Evolutionary conservation across 2,797 vertebrate genomes (phyloP), one percentile per base, ranked within the genome.

Genomic region (Sebastes variabilis): DNA sequence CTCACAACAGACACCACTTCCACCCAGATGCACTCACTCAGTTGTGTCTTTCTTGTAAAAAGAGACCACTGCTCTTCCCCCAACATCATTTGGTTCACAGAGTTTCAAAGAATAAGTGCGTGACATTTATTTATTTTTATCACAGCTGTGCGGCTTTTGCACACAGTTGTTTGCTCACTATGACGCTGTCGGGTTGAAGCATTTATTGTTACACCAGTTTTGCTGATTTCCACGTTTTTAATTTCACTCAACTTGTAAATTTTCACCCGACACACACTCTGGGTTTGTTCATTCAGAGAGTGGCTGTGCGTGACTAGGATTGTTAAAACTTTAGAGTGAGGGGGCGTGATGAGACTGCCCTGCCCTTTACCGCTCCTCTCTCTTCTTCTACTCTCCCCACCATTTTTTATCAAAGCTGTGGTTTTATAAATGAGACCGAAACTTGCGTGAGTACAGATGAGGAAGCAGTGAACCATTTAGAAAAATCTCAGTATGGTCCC

Each of bases 271-370:
- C 67, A 58, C 5, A 2, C n/a, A 13, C 14, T 38, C 20, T 20
- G 77, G 30, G 87, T 62, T 92, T 92, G 87, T 87, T 96, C 95
- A 96, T 96, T 91, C 87, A 94, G 90, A 95, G 90, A 95, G 78
- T 77, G 83, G 56, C 81, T 36, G 85, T 95, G 94, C 91, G 94
- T 96, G 95, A 95, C 94, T 83, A 69, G 70, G 46, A 82, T 81
- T 70, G 79, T 83, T 80, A 32, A 59, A 86, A 81, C 77, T 82
- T 83, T 78, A 68, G 77, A 77, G 70, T 78, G 87, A 90, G 84
- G 74, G 73, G 88, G 86, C 7, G 82, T 56, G 54, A 78, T 82
- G 89, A 88, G 80, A 86, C 56, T 46, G 42, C 71, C 82, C 94
- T 93, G 89, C 87, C 84, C 90, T 94, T 91, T 93, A 88, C 87